Base-by-base conservation (phyloP, 2,113 vertebrate species). In the Hydrolagus affinis region DNA sequence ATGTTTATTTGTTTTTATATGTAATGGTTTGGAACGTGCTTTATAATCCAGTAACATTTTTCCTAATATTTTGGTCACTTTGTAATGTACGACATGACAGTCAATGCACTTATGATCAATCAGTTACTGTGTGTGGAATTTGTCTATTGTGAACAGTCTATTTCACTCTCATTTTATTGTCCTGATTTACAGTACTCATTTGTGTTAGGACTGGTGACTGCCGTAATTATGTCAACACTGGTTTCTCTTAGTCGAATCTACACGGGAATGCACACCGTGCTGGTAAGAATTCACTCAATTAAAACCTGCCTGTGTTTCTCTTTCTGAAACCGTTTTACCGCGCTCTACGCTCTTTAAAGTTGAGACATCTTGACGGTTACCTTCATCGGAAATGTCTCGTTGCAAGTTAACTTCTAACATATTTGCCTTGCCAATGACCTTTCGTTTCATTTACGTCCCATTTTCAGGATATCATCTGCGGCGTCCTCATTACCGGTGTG, bases 171-270 rank as follows among this genome's bases (percentile, higher is more conserved):
- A 25, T 85, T 72, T 85, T 23, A 85, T 85, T 85, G 56, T 56
- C 21, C 10, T 0, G 75, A 85, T 89, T 78, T 68, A 2, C 94
- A 99, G 98, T 97, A 98, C 72, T 94, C 94, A 1, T 95, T 96
- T 0, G 92, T 90, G 59, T 88, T 94, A 0, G 97, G 98, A 23
- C 88, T 98, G 87, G 78, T 78, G 17, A 88, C 94, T 44, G 96
- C 97, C 0, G 88, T 95, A 12, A 89, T 94, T 70, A 89, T 98
- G 73, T 98, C 97, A 0, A 88, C 89, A 0, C 85, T 99, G 90
- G 97, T 99, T 91, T 95, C 95, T 88, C 94, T 99, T 89, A 99
- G 98, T 88, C 92, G 97, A 62, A 91, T 99, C 72, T 99, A 98
- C 90, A 98, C 95, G 0, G 97, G 97, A 86, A 98, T 99, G 98